Conservation (phyloP, 2,888 invertebrate species). For the Plebejus argus region DNA sequence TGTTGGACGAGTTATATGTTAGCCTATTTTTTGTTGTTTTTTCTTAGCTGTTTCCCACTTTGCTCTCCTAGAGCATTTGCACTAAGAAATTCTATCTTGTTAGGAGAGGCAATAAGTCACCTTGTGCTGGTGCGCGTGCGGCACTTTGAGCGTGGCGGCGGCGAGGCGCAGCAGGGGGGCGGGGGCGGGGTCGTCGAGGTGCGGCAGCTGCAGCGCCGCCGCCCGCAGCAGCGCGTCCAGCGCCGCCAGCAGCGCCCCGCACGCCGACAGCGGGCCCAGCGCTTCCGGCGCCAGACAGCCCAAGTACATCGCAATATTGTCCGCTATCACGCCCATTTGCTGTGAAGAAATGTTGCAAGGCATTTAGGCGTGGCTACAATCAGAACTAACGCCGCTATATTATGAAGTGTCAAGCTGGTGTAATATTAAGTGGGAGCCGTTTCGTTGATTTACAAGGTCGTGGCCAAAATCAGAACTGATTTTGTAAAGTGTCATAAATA, state of each 20-base stretch:
- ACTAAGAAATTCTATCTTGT: too few species aligned
- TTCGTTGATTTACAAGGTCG: too few species aligned
- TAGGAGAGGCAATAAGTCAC: not conserved
- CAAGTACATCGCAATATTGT: conserved; percentile 96
- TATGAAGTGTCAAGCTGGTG: too few species aligned
- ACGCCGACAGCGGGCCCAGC: conserved; percentile 84
- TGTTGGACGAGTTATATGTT: not conserved
- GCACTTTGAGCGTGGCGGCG: conserved; percentile 90
- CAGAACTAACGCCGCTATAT: too few species aligned
- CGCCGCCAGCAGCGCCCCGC: conserved; percentile 89
- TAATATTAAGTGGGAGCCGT: too few species aligned
- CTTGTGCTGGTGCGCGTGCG: conserved; percentile 81
- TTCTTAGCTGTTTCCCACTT: too few species aligned
- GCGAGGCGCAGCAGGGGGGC: conserved; percentile 88
- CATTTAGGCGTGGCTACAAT: too few species aligned
- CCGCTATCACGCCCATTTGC: conserved; percentile 88
- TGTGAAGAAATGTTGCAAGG: conserved; percentile 40
- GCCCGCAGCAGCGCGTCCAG: conserved; percentile 93
- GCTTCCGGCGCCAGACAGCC: conserved; percentile 94
- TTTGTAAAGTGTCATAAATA: too few species aligned
- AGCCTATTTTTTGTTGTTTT: not conserved
- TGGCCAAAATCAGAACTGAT: too few species aligned
- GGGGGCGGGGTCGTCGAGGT: conserved; percentile 86
- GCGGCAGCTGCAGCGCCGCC: conserved; percentile 85
- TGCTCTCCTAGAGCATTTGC: too few species aligned